These are phyloP conservation scores for Spermophilus dauricus DNA, from an alignment of 2,113 vertebrate genomes.

Conservation along the genomic window DNA sequence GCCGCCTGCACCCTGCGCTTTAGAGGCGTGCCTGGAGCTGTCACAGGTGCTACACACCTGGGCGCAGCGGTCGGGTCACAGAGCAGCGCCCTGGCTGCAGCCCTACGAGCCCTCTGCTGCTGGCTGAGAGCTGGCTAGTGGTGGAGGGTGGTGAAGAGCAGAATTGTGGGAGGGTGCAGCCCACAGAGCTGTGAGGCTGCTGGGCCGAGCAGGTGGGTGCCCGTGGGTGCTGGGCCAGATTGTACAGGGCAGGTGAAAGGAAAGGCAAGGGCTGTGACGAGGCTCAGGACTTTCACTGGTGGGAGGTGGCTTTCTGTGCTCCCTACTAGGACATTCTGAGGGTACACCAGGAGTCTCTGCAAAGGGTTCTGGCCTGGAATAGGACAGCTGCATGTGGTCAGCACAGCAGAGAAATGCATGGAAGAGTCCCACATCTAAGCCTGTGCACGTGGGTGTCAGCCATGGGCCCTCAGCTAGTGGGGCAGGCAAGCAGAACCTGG, in stretches of 20 bases:
- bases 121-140: too few species aligned
- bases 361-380: not conserved
- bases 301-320: not conserved
- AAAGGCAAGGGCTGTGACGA: not conserved
- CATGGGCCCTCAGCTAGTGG: accelerated
- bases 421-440: not conserved
- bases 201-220: not conserved
- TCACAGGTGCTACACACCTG: too few species aligned
- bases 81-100: too few species aligned
- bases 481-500: not conserved
- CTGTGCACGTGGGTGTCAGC: not conserved
- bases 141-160: not conserved
- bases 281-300: accelerated
- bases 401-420: not conserved
- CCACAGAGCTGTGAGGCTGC: accelerated
- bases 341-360: not conserved
- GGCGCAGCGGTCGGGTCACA: too few species aligned
- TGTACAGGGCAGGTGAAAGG: accelerated
- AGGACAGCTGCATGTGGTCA: not conserved
- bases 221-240: not conserved
- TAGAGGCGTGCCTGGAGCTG: too few species aligned
- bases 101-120: too few species aligned
- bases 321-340: not conserved
- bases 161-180: not conserved
- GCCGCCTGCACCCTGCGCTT: too few species aligned